A percentile compares a stretch with the other conserved stretches of the same genome.
phyloP scores from a whole-genome alignment of 2,888 invertebrate genomes.

The Thereva unica region DNA sequence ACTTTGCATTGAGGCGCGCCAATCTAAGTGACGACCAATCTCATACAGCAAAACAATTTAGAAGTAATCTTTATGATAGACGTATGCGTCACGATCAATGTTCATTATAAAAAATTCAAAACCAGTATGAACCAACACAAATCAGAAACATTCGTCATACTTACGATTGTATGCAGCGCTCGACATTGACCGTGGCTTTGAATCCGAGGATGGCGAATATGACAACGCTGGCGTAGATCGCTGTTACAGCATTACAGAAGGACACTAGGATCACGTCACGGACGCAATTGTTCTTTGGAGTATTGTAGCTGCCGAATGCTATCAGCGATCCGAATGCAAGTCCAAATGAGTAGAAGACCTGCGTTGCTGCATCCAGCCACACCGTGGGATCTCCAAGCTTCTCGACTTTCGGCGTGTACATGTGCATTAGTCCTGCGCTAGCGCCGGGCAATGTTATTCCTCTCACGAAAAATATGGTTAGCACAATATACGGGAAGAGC shows the following conservation, averaged over 20 bases:
- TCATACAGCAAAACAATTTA: conserved; percentile 11
- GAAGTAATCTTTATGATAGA: not conserved
- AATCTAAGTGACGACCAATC: not conserved
- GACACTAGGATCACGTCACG: conserved; percentile 89
- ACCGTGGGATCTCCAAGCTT: conserved; percentile 85
- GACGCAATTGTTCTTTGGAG: conserved; percentile 92
- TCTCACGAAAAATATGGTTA: conserved; percentile 91
- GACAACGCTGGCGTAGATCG: conserved; percentile 92
- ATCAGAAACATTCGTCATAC: conserved; percentile 48
- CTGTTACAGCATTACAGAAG: conserved; percentile 89
- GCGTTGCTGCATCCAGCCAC: conserved; percentile 95
- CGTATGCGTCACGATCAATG: conserved; percentile 3
- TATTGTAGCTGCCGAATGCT: conserved; percentile 94
- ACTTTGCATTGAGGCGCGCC: conserved; percentile 6
- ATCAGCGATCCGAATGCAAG: conserved; percentile 93
- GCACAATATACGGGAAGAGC: conserved; percentile 89
- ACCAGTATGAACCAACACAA: conserved; percentile 3
- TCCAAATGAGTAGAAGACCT: conserved; percentile 95
- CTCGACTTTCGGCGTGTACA: conserved; percentile 92
- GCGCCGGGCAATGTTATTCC: conserved; percentile 88
- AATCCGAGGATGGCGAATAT: conserved; percentile 95
- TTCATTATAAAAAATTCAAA: conserved; percentile 43
- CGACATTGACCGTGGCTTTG: conserved; percentile 90
- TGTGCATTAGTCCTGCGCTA: conserved; percentile 81
- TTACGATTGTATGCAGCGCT: conserved; percentile 78